Base-by-base conservation (phyloP, 2,797 vertebrate genomes). In the Gobionotothen gibberifrons region DNA sequence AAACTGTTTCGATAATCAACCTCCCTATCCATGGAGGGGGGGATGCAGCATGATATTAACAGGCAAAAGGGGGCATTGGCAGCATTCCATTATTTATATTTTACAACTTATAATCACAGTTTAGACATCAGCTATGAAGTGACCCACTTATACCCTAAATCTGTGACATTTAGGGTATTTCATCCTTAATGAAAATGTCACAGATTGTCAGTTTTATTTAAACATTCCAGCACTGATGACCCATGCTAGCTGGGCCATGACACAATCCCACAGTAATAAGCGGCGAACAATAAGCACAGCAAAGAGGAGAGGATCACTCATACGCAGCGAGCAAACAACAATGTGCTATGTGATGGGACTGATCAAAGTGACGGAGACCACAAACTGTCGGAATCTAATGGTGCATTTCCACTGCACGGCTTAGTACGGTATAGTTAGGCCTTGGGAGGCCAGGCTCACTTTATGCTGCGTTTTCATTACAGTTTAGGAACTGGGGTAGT, bases 191-290 rank as follows among this genome's bases (percentile, higher is more conserved):
- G 3, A 67, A 61, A 26, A 56, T 16, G 3, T 46, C 52, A 52
- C 16, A n/a, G 2, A 56, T 39, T 21, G 16, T 13, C 42, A 54
- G 9, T 47, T 52, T 4, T 10, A 3, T 42, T 22, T 29, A 6
- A 64, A 59, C 36, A 43, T 39, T 40, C 22, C 16, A 58, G n/a
- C 44, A 62, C 39, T 22, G 40, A 26, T 61, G 57, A 65, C 48
- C 79, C 64, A 32, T 61, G 76, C 21, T 65, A 77, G 84, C 49
- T 69, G 64, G 52, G 39, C 65, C 58, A 16, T 83, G 64, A 76
- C 39, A 48, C 69, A 68, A 26, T 60, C 74, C 51, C 57, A 77
- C 52, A 72, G 44, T 51, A 81, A 68, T 53, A 59, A 49, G 43
- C 61, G 61, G 61, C 47, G 60, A 62, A 49, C 69, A 40, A 71